Conservation (phyloP, 2,113 vertebrate species). For the Patagioenas fasciata region DNA sequence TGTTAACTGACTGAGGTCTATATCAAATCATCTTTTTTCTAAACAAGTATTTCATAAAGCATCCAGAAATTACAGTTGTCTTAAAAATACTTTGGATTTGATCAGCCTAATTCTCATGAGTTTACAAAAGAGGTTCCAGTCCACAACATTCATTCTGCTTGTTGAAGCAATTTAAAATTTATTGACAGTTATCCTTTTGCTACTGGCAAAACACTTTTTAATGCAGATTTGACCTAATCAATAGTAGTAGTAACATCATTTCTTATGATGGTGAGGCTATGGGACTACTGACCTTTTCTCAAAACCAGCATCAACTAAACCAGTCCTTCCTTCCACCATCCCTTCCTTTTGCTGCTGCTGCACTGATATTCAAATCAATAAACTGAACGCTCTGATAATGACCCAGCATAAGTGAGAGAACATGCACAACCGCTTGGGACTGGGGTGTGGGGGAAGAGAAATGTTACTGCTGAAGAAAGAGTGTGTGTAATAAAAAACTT, state of each 20-base stretch:
- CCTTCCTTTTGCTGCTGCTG: neutral
- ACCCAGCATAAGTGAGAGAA: neutral
- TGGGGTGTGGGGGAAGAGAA: neutral
- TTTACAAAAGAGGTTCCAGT: neutral
- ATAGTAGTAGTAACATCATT: neutral
- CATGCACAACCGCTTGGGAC: accelerated
- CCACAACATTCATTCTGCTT: neutral
- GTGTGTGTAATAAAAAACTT: neutral
- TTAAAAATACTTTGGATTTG: neutral
- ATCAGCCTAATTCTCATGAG: neutral
- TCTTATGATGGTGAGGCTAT: neutral
- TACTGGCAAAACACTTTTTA: neutral
- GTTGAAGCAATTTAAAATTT: neutral
- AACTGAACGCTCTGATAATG: neutral
- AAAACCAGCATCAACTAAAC: neutral
- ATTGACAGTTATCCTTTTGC: neutral
- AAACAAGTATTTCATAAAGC: neutral
- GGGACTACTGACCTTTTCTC: neutral
- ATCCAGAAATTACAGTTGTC: neutral
- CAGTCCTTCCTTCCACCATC: neutral
- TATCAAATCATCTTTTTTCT: neutral
- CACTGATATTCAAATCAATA: neutral
- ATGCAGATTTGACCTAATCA: constrained; percentile 7
- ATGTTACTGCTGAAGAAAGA: neutral
- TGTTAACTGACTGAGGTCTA: neutral